Evolutionary conservation across 2,113 vertebrate species (phyloP).

Genomic region (Ramphastos sulfuratus): DNA sequence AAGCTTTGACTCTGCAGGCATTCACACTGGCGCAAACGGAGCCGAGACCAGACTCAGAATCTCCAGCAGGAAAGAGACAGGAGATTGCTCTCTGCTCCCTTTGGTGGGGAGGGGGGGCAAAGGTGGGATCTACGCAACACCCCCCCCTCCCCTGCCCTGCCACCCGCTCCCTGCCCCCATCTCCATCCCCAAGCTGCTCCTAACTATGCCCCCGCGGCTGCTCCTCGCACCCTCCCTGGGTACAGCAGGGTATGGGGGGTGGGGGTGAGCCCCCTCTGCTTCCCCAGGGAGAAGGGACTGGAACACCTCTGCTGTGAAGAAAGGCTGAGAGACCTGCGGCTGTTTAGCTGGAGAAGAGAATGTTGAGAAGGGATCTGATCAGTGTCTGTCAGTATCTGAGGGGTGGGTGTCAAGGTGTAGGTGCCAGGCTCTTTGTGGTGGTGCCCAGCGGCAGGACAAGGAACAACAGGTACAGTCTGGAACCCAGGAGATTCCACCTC

Average conservation of each 20-base stretch:
- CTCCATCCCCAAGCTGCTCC: slow-evolving; percentile 9
- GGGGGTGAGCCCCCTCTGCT: neutral
- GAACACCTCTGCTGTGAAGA: no score
- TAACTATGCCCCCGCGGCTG: neutral
- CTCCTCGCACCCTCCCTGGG: slow-evolving; percentile 14
- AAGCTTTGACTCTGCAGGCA: slow-evolving; percentile 37
- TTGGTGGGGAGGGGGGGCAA: neutral
- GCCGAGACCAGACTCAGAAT: slow-evolving; percentile 57
- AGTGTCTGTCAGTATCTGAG: no score
- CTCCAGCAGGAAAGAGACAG: slow-evolving; percentile 57
- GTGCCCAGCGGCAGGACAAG: no score
- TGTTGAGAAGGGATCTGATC: no score
- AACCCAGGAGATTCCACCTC: no score
- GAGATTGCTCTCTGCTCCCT: slow-evolving; percentile 41
- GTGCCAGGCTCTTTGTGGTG: no score
- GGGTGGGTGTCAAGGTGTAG: no score
- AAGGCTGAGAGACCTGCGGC: no score
- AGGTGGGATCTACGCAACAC: neutral
- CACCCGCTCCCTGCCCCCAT: neutral
- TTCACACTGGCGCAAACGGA: slow-evolving; percentile 55
- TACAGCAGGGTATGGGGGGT: accelerated
- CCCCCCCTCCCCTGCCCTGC: neutral
- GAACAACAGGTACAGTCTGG: no score
- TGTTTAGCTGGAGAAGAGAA: no score
- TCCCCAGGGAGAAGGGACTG: neutral